Evolutionary conservation across 2,113 vertebrate species (phyloP).

Genomic region (Chrysemys picta): DNA sequence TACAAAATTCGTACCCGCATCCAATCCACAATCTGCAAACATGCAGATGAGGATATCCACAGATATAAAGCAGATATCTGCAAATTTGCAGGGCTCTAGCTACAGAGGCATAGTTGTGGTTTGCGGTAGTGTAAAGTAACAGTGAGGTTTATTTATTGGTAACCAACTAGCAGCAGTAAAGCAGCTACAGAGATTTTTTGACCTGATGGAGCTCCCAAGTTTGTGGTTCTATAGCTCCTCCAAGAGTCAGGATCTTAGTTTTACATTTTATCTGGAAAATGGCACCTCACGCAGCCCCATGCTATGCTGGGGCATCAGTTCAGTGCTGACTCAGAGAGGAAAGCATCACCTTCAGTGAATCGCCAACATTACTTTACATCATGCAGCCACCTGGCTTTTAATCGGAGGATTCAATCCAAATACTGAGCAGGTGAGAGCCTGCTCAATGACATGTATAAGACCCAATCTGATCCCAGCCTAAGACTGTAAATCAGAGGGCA

Average conservation of each 20-base stretch:
- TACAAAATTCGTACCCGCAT: too few species aligned
- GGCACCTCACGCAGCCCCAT: neutral
- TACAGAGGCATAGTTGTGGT: neutral
- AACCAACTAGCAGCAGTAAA: neutral
- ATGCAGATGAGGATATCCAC: too few species aligned
- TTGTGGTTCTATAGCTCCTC: neutral
- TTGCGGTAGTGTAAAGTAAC: neutral
- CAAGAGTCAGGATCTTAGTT: neutral
- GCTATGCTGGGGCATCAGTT: neutral
- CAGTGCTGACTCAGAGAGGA: fast-evolving
- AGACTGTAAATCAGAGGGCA: neutral
- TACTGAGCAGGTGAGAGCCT: fast-evolving
- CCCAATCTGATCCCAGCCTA: neutral
- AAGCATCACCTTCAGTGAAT: neutral
- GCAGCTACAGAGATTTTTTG: neutral
- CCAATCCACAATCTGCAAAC: too few species aligned
- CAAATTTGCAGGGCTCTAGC: neutral
- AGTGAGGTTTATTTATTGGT: neutral
- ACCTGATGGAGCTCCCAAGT: neutral
- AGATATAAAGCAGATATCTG: too few species aligned
- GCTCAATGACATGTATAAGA: neutral
- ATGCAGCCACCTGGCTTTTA: neutral
- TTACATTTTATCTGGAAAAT: neutral
- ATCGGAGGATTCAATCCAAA: neutral
- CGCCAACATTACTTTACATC: neutral